A percentile compares a stretch with the other conserved stretches of the same genome.
Evolutionary conservation across 2,888 invertebrate genomes (phyloP).

Genomic region (Homarus gammarus): DNA sequence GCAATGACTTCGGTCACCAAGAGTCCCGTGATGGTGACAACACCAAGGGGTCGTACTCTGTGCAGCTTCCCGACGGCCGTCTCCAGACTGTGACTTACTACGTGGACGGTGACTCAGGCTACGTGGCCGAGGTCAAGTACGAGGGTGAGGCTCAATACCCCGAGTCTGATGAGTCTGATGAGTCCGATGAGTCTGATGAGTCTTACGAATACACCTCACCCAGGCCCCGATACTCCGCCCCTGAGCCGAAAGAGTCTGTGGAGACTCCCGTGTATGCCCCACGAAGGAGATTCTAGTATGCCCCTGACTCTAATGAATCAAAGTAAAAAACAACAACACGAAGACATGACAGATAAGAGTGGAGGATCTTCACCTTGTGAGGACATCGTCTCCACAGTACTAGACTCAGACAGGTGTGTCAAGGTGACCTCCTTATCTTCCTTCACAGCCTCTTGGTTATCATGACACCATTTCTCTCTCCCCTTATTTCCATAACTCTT

Average conservation of each 20-base stretch:
- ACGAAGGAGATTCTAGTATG: neutral
- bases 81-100: conserved; percentile 57
- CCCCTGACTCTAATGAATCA: neutral
- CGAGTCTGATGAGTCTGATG: conserved; percentile 23
- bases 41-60: conserved; percentile 59
- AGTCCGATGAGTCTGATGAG: too few species aligned
- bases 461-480: too few species aligned
- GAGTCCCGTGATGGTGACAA: conserved; percentile 63
- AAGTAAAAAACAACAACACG: too few species aligned
- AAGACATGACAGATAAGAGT: too few species aligned
- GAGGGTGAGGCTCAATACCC: conserved; percentile 57
- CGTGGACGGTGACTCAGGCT: conserved; percentile 65
- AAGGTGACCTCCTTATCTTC: too few species aligned
- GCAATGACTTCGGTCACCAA: conserved; percentile 64
- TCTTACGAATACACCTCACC: conserved; percentile 15
- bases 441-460: too few species aligned
- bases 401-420: too few species aligned
- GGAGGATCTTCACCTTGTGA: too few species aligned
- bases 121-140: conserved; percentile 65
- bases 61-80: conserved; percentile 69
- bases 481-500: too few species aligned
- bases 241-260: neutral
- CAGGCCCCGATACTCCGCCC: neutral
- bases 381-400: too few species aligned
- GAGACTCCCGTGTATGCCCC: neutral